phyloP scores from a whole-genome alignment of 1,140 invertebrate genomes.

The Gryllus bimaculatus region DNA sequence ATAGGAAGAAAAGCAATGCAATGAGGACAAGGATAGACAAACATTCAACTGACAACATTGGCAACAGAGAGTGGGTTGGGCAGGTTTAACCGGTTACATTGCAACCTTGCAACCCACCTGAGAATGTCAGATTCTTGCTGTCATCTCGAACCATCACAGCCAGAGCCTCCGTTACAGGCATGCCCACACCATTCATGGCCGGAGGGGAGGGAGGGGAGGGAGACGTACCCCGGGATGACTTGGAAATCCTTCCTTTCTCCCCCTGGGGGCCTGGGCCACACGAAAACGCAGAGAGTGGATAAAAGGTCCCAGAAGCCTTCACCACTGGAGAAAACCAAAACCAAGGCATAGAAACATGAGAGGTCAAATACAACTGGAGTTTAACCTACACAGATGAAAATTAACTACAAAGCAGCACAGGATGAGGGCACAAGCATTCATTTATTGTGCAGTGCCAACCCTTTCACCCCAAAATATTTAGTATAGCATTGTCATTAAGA shows the following conservation, averaged over 20 bases:
- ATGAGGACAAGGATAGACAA: no score
- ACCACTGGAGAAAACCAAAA: slow-evolving; percentile 63
- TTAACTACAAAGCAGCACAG: not conserved
- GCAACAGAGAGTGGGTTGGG: not conserved
- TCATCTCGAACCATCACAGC: not conserved
- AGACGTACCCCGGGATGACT: slow-evolving; percentile 21
- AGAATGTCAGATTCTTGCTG: not conserved
- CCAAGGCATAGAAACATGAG: slow-evolving; percentile 2
- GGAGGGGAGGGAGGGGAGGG: slow-evolving; percentile 19
- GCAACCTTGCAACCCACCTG: not conserved
- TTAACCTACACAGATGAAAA: slow-evolving; percentile 5
- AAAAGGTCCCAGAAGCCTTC: slow-evolving; percentile 87
- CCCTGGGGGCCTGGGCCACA: slow-evolving; percentile 15
- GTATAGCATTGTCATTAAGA: not conserved
- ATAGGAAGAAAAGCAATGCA: no score
- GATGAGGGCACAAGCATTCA: not conserved
- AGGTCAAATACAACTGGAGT: not conserved
- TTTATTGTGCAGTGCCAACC: not conserved
- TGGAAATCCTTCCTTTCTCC: slow-evolving; percentile 16
- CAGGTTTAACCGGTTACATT: not conserved
- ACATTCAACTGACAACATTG: no score
- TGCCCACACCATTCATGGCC: slow-evolving; percentile 2
- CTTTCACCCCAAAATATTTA: not conserved
- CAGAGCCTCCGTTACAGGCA: not conserved
- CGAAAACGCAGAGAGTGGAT: slow-evolving; percentile 69